Conservation (phyloP, 2,888 invertebrate species). For the Caenorhabditis sp. region DNA sequence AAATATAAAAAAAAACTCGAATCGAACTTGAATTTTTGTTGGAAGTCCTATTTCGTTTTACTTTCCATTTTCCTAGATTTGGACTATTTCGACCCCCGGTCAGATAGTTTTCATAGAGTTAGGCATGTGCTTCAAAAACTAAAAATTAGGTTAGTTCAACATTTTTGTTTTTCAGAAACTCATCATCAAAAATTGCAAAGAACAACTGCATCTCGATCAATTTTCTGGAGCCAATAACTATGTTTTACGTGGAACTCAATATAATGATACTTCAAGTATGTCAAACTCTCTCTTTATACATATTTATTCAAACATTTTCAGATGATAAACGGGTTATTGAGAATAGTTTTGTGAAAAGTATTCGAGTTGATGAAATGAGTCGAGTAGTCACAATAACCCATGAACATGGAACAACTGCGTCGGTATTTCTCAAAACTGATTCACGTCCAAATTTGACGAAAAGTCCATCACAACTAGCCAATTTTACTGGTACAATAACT, state of each 20-base stretch:
- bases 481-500: conserved; percentile 37
- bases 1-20: too few species aligned
- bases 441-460: conserved; percentile 38
- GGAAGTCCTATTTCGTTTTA: too few species aligned
- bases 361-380: conserved; percentile 26
- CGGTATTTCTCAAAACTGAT: conserved; percentile 38
- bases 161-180: conserved; percentile 26
- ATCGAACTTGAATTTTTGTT: too few species aligned
- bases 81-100: too few species aligned
- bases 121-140: too few species aligned
- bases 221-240: conserved; percentile 38
- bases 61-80: too few species aligned
- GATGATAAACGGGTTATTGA: conserved; percentile 30
- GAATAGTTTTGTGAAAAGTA: conserved; percentile 28
- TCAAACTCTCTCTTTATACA: neutral
- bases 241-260: conserved; percentile 29
- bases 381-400: conserved; percentile 35
- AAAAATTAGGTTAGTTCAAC: neutral
- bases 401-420: conserved; percentile 38
- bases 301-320: neutral
- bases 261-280: conserved; percentile 33
- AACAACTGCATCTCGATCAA: conserved; percentile 38
- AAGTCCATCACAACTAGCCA: conserved; percentile 30
- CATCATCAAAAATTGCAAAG: conserved; percentile 40
- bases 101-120: too few species aligned